Base-by-base conservation (phyloP, 2,797 vertebrate genomes). In the Microhierax caerulescens region DNA sequence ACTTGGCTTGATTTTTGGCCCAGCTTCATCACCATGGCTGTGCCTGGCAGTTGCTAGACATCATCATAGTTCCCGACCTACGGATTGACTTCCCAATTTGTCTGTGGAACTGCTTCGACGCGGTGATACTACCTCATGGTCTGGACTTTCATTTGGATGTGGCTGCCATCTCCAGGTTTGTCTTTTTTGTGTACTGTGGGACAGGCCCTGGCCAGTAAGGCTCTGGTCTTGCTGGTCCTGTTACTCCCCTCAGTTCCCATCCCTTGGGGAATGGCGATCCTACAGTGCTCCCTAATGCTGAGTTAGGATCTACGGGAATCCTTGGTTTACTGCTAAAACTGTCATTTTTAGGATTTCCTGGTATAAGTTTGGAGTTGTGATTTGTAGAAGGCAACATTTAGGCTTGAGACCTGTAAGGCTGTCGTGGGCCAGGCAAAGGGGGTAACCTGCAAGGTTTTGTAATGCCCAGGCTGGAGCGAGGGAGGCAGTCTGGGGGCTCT, bases 91-190 rank as follows among this genome's bases (percentile, higher is more conserved):
- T 89, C 20, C 11, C 9, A 25, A 0, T 75, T 54, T 65, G 18
- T 10, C 22, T 88, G 34, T 81, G 74, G 69, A 85, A 16, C n/a
- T 82, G 34, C 45, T 11, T 75, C 3, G 2, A 60, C 1, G 1
- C n/a, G 2, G 0, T 13, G 36, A 21, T 45, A 3, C 15, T 41
- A 0, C 11, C 14, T 43, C 39, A 7, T 16, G 11, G 17, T 39
- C 36, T 54, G 57, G 24, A 37, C 21, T 68, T 8, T 15, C n/a
- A 10, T 5, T 5, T 72, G 70, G 39, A 73, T 60, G 37, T 34
- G 32, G 11, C 28, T 91, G n/a, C 28, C 0, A 0, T 60, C 25
- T 94, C 15, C 67, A 82, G 30, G 50, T 73, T 6, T 72, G 37
- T 87, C 7, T 60, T 72, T 6, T 6, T 61, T 84, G 7, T 2